Evolutionary conservation across 2,888 invertebrate species (phyloP), one percentile per base, ranked within the genome.

Genomic region (Ormyrus rosae): DNA sequence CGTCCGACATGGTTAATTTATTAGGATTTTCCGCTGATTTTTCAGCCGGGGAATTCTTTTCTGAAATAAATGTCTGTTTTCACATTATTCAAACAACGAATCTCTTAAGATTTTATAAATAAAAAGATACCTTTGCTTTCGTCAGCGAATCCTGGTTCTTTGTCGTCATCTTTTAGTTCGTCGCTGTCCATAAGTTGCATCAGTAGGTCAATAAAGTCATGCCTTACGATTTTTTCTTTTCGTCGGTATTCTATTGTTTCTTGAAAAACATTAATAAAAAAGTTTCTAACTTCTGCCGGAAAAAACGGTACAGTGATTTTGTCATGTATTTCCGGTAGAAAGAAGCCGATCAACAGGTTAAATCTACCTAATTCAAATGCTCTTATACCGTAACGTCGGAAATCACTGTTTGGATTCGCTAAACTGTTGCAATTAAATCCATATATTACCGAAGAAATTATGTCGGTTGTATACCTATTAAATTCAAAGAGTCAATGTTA

Each of bases 191-290:
- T 83, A 9, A 87, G 72, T 53, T 86, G 83, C 46, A 87, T 86
- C 53, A 88, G 73, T 10, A 87, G 78, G 50, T 88, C 84, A 7
- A 88, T 58, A 65, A 88, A 86, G 73, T 89, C 88, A 6, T 86
- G 86, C 34, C 87, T 82, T 9, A 83, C 83, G 13, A 85, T 81
- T n/a, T 85, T 84, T 48, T 86, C 84, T 7, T 83, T 77, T 56
- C 86, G 84, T 48, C 89, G 83, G 19, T 85, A 80, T 4, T 83
- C 81, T 19, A 89, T 83, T 0, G 87, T 83, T 5, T 87, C 84
- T 11, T 85, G 84, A 6, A 89, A 85, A 2, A 86, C 77, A 60
- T 83, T 81, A 3, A 81, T 65, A 77, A 90, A 90, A 80, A 89
- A 90, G 0, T 84, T 60, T 13, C 80, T 79, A 6, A 85, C 68